Conservation (phyloP, 2,797 vertebrate genomes). For the Staurois parvus region DNA sequence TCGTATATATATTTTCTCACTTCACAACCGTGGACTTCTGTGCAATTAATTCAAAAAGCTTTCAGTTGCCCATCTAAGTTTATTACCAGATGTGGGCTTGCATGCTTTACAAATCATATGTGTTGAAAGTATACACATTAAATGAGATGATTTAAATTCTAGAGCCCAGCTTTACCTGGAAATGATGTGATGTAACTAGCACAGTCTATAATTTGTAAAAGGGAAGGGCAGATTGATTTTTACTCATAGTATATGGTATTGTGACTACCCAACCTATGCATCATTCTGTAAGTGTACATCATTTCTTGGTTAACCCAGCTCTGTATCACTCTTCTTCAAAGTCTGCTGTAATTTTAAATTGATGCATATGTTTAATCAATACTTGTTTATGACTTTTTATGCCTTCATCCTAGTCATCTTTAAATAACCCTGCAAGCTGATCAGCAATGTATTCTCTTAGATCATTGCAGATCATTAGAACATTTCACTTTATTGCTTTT, state of each 20-base stretch:
- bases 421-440: constrained; percentile 53
- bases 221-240: neutral
- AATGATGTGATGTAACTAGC: neutral
- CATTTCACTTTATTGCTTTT: constrained; percentile 59
- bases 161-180: neutral
- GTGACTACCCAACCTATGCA: constrained; percentile 27
- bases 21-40: neutral
- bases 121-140: neutral
- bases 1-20: neutral
- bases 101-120: neutral
- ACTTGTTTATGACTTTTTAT: constrained; percentile 57
- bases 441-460: constrained; percentile 51
- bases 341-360: constrained; percentile 50
- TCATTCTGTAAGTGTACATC: constrained; percentile 39
- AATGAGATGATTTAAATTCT: neutral
- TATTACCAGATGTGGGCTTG: neutral
- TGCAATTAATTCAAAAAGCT: neutral
- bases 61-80: neutral
- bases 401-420: constrained; percentile 27
- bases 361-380: constrained; percentile 57
- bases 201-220: neutral
- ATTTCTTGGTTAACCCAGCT: constrained; percentile 2
- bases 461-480: constrained; percentile 48
- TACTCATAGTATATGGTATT: neutral
- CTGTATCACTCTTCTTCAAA: constrained; percentile 37